Base-by-base conservation (phyloP, 2,113 vertebrate species). In the Cyrtonyx montezumae region DNA sequence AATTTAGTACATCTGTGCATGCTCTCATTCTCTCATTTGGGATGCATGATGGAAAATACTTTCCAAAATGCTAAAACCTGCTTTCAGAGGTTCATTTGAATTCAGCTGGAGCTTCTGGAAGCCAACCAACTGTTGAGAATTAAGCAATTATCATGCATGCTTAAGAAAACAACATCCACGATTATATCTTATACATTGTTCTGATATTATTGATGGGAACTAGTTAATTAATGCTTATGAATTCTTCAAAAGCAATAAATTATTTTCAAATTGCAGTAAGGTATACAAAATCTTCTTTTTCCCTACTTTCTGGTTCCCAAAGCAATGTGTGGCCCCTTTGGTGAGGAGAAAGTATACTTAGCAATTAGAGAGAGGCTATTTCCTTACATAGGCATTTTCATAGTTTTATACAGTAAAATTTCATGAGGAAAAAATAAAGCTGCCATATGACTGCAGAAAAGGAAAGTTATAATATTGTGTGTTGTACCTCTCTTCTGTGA, bases 1-100 rank as follows among this genome's bases (percentile, higher is more conserved):
- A 46, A n/a, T 87, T 84, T 81, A 43, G 43, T 88, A 68, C 84
- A 75, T 95, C 69, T 48, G 71, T 53, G 88, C 45, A 40, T 0
- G 3, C 67, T 61, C 46, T 85, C 21, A 74, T 83, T 37, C 67
- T 11, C 55, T 94, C 51, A 43, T 78, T 94, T 84, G 58, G 82
- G 80, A 94, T 88, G 42, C 5, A 2, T 93, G 65, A 78, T 61
- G 56, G 77, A 95, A 93, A 94, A 91, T 86, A 76, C 79, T 45
- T 88, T 93, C 83, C 90, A 77, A 94, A 95, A 86, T 88, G 84
- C 78, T 86, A 93, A 96, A 86, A 78, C 51, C 37, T 92, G 74
- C 77, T 88, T 90, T 90, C 84, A 84, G n/a, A 26, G 22, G 40
- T 84, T 96, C 43, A 93, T 95, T 96, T 88, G 36, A 92, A 95